Evolutionary conservation across 2,113 vertebrate species (phyloP).

Genomic region (Heptranchias perlo): DNA sequence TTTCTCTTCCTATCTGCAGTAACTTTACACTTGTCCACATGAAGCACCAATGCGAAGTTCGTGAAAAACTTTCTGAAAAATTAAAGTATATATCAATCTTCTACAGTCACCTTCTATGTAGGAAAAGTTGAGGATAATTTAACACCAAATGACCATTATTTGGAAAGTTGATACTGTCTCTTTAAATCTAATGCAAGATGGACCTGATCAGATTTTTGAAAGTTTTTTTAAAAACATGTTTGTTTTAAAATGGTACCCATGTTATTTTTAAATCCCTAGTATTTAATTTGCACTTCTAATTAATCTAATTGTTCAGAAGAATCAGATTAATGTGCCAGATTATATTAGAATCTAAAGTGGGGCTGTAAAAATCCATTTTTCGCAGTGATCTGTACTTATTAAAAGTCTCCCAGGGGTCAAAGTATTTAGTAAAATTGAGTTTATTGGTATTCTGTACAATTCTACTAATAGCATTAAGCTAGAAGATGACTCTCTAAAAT

Average conservation of each 20-base stretch:
- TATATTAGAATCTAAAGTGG: background rate
- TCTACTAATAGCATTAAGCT: background rate
- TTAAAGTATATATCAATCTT: no score
- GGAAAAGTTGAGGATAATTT: no score
- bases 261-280: background rate
- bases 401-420: background rate
- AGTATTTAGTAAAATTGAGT: background rate
- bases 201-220: background rate
- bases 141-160: no score
- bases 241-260: background rate
- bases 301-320: background rate
- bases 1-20: no score
- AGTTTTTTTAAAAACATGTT: background rate
- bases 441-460: background rate
- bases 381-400: background rate
- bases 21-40: no score
- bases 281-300: background rate
- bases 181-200: background rate
- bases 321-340: background rate
- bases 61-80: no score
- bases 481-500: conserved; percentile 2
- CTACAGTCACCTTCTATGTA: no score
- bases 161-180: background rate
- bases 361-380: background rate
- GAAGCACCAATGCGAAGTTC: no score